A percentile compares a stretch with the other conserved stretches of the same genome.
phyloP scores from a whole-genome alignment of 2,888 invertebrate genomes.

The Phytoseiulus persimilis region DNA sequence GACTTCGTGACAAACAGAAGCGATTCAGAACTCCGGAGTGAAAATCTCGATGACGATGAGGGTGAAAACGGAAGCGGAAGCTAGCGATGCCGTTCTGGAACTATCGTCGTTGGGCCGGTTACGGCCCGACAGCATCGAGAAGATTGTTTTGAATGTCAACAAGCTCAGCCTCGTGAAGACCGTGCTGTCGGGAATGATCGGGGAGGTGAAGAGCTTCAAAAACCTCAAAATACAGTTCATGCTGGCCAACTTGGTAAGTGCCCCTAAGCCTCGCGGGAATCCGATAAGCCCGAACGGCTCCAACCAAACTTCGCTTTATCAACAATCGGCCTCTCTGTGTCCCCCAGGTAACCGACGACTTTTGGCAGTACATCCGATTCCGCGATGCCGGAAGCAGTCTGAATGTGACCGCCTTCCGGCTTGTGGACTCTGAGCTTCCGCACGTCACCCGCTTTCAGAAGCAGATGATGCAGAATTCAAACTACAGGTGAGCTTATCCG shows the following conservation, averaged over 20 bases:
- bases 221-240: constrained; percentile 36
- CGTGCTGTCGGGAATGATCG: constrained; percentile 18
- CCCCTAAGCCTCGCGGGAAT: neutral
- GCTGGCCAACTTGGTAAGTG: constrained; percentile 25
- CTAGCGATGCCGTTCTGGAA: constrained; percentile 32
- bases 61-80: constrained; percentile 35
- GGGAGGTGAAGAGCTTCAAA: constrained; percentile 34
- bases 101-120: constrained; percentile 20
- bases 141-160: constrained; percentile 17
- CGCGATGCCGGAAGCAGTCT: constrained; percentile 36
- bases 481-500: neutral
- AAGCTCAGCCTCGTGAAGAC: constrained; percentile 26
- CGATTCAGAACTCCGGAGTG: constrained; percentile 36
- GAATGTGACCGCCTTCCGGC: constrained; percentile 37
- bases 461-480: constrained; percentile 29
- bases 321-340: neutral
- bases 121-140: constrained; percentile 35
- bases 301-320: too few relatives aligned
- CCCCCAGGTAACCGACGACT: constrained; percentile 23
- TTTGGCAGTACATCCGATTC: constrained; percentile 36
- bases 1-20: neutral
- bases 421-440: constrained; percentile 28
- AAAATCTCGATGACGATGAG: constrained; percentile 29
- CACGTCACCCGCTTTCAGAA: constrained; percentile 35
- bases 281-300: neutral